Conservation (phyloP, 2,797 vertebrate genomes). For the Cyprinodon diabolis region DNA sequence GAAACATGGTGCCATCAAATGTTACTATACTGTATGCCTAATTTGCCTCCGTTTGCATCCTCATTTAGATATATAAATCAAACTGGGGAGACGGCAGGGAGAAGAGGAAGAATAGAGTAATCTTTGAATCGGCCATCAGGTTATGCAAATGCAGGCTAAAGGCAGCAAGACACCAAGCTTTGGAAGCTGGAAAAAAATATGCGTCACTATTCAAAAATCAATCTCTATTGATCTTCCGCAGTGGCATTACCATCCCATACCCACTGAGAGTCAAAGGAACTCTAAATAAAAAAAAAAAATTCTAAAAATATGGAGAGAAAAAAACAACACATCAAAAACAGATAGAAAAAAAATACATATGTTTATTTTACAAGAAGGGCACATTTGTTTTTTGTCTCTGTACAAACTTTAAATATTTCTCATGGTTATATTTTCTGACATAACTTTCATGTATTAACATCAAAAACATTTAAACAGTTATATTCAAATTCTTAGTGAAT, state of each 20-base stretch:
- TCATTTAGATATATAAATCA: conserved; percentile 48
- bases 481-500: conserved; percentile 62
- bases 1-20: not conserved
- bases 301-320: conserved; percentile 5
- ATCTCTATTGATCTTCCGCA: conserved; percentile 71
- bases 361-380: conserved; percentile 83
- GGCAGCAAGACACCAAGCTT: conserved; percentile 62
- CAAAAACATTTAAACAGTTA: conserved; percentile 72
- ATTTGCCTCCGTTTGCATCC: conserved; percentile 5
- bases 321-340: conserved; percentile 29
- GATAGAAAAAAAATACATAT: conserved; percentile 66
- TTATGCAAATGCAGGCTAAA: conserved; percentile 71
- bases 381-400: conserved; percentile 60
- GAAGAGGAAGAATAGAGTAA: conserved; percentile 51
- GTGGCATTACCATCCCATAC: conserved; percentile 68
- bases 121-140: conserved; percentile 64
- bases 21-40: not conserved
- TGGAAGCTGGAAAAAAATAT: conserved; percentile 67
- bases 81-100: conserved; percentile 1
- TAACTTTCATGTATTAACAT: conserved; percentile 74
- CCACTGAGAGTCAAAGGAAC: conserved; percentile 46
- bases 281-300: not conserved
- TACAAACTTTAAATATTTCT: conserved; percentile 79
- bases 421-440: conserved; percentile 74
- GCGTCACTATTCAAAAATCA: conserved; percentile 72